Evolutionary conservation across 2,113 vertebrate genomes (phyloP).

Genomic region (Oostethus manadensis): DNA sequence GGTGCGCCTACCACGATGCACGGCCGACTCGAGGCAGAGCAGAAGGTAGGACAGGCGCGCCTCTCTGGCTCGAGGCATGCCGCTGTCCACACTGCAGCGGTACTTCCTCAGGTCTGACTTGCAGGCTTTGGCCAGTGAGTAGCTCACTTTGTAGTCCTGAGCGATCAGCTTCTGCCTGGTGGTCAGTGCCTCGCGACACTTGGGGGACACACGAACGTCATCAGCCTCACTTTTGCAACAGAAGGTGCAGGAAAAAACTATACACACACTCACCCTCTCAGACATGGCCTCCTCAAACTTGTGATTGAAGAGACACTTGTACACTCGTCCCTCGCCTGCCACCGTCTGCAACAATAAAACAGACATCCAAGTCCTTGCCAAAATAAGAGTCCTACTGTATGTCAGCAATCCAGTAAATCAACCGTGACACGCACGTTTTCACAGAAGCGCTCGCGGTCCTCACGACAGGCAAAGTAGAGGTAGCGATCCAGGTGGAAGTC

Average conservation of each 20-base stretch:
- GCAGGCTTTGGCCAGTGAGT: conserved; percentile 92
- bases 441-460: conserved; percentile 92
- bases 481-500: conserved; percentile 93
- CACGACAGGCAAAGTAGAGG: conserved; percentile 90
- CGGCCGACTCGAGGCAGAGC: conserved; percentile 90
- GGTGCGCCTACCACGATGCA: conserved; percentile 86
- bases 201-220: conserved; percentile 3
- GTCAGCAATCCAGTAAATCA: too few relatives aligned
- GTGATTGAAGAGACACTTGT: conserved; percentile 97
- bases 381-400: not conserved
- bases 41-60: conserved; percentile 90
- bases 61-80: conserved; percentile 85
- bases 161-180: conserved; percentile 93
- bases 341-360: conserved; percentile 72
- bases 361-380: not conserved
- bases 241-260: not conserved
- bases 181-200: conserved; percentile 90
- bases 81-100: conserved; percentile 85
- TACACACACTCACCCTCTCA: conserved; percentile 73
- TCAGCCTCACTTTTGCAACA: not conserved
- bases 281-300: conserved; percentile 97
- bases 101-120: conserved; percentile 90
- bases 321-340: conserved; percentile 90
- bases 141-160: conserved; percentile 96
- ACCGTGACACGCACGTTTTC: conserved; percentile 78